Base-by-base conservation (phyloP, 2,797 vertebrate genomes). In the Adrianichthys oophorus region DNA sequence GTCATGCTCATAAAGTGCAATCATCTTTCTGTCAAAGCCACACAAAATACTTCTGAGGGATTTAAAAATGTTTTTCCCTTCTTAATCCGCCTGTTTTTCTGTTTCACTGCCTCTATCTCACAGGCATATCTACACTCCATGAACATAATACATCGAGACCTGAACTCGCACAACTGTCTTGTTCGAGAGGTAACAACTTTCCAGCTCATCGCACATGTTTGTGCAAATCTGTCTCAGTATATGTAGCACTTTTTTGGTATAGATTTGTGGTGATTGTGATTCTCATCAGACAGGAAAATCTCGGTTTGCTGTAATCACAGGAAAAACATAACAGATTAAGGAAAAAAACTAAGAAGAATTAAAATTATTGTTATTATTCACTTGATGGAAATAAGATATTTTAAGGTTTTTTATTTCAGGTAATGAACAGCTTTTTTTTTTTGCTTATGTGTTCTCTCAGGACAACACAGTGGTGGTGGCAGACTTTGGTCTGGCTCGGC, bases 161-260 rank as follows among this genome's bases (percentile, higher is more conserved):
- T 99, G 81, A 99, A 99, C 88, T 98, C 97, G 7, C 92, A 98
- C 92, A 99, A 99, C 91, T 99, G 97, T 87, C 93, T 99, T 0
- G 96, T 99, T 56, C 91, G 94, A 52, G 96, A 98, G 93, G 97
- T 98, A 84, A 93, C 93, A 78, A 21, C 32, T 37, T 12, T 37
- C 32, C 32, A 37, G 32, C 13, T 37, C 32, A 37, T 37, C 12
- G 32, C 2, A 32, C 32, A 12, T 4, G 8, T 32, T 32, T 32
- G 32, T 32, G 8, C 8, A 32, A 8, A 32, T 32, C 8, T 32
- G 29, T 10, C 29, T 32, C 29, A 12, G 10, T 1, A 32, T 12
- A 32, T 32, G 24, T 5, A 26, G 24, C 24, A 7, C 26, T 26
- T 26, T 7, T 26, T 26, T 26, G 5, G 26, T 6, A 26, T 26